Conservation (phyloP, 1,140 invertebrate genomes). For the Araneus ventricosus region DNA sequence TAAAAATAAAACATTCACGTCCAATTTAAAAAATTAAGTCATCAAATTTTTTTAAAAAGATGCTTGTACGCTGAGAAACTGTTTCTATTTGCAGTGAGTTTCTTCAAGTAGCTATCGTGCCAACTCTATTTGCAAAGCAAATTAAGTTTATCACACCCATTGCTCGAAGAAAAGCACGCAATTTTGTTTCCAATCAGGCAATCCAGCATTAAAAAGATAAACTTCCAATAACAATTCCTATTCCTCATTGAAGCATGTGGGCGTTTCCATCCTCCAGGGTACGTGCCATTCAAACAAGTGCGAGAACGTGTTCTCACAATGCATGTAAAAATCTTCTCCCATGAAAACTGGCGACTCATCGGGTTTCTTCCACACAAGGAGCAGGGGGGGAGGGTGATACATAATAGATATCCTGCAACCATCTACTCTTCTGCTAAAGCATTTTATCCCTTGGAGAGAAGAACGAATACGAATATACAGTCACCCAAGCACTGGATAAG, state of each 20-base stretch:
- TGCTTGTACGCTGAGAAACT: background rate
- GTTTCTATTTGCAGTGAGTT: background rate
- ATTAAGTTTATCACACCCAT: background rate
- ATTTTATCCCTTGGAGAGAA: conserved; percentile 57
- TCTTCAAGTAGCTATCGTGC: background rate
- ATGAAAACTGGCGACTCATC: conserved; percentile 70
- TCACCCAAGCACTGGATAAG: background rate
- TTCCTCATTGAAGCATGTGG: background rate
- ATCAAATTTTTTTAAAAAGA: no score
- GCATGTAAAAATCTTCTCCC: conserved; percentile 52
- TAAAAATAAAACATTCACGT: no score
- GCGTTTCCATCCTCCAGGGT: background rate
- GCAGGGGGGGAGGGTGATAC: conserved; percentile 33
- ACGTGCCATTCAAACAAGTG: background rate
- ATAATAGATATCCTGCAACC: conserved; percentile 69
- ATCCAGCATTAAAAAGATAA: conserved; percentile 13
- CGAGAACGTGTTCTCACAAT: conserved; percentile 64
- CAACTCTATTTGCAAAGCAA: background rate
- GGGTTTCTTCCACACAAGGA: conserved; percentile 47
- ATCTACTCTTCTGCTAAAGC: conserved; percentile 61
- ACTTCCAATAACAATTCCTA: background rate
- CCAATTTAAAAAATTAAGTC: no score
- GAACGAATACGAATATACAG: background rate
- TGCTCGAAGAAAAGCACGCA: background rate
- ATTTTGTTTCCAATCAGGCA: background rate